Evolutionary conservation across 2,113 vertebrate genomes (phyloP).

Genomic region (Pyrgilauda ruficollis): DNA sequence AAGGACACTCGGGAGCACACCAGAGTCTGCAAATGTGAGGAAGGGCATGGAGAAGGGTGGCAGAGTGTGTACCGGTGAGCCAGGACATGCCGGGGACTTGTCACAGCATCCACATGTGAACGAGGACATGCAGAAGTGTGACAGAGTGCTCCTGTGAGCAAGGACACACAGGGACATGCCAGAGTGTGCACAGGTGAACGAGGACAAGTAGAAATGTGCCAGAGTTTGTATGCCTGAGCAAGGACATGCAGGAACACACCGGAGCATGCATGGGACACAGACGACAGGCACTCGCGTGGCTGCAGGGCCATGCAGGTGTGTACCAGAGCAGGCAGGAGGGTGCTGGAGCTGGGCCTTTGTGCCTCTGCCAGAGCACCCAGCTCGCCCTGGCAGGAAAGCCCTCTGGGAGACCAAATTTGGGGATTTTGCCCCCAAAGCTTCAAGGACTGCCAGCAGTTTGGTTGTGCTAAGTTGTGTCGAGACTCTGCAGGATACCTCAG

Average conservation of each 20-base stretch:
- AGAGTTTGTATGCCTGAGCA: not conserved
- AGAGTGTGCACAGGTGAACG: not conserved
- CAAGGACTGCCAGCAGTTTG: not conserved
- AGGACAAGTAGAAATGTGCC: not conserved
- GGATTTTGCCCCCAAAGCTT: not conserved
- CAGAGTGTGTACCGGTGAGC: not conserved
- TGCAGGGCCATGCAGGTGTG: not conserved
- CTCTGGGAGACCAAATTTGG: not conserved
- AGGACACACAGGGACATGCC: no score
- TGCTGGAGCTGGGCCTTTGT: rapidly evolving
- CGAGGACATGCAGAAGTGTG: not conserved
- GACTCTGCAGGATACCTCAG: not conserved
- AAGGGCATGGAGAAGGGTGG: not conserved
- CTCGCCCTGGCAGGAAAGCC: not conserved
- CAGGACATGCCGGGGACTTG: not conserved
- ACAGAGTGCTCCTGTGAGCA: not conserved
- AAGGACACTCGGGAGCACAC: not conserved
- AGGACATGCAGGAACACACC: not conserved
- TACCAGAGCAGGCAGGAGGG: not conserved
- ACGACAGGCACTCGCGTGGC: rapidly evolving
- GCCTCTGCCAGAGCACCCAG: not conserved
- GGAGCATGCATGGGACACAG: rapidly evolving
- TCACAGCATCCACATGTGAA: not conserved
- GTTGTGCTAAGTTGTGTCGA: not conserved
- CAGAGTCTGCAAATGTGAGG: not conserved